Evolutionary conservation across 92 coral and sea anemone genomes (phyloP).

Genomic region (Palythoa caribaeorum): DNA sequence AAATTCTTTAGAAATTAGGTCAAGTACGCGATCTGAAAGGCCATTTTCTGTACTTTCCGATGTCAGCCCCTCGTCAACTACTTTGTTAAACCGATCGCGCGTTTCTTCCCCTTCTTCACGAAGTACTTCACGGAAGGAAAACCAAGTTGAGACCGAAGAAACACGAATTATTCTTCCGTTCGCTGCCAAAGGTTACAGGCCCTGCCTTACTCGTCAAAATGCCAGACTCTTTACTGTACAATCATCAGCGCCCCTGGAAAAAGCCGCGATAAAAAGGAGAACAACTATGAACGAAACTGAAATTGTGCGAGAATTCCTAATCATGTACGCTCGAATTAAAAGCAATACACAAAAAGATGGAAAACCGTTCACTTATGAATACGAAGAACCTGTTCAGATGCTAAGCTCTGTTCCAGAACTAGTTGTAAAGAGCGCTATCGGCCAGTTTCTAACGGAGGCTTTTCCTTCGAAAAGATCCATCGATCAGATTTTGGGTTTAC

Average conservation of each 20-base stretch:
- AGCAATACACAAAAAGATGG: constrained; percentile 28
- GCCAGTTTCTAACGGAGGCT: constrained; percentile 76
- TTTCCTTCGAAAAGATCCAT: constrained; percentile 69
- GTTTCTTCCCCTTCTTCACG: constrained; percentile 7
- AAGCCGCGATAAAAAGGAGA: constrained; percentile 43
- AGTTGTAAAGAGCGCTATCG: constrained; percentile 87
- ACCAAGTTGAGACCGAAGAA: constrained; percentile 58
- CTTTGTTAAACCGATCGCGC: constrained; percentile 14
- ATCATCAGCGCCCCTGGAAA: constrained; percentile 42
- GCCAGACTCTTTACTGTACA: constrained; percentile 5
- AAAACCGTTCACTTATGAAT: constrained; percentile 18
- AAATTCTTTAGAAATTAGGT: not conserved
- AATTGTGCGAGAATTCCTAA: constrained; percentile 73
- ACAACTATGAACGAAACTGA: constrained; percentile 38
- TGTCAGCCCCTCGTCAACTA: not conserved
- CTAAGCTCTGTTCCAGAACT: constrained; percentile 82
- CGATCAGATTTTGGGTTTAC: constrained; percentile 6
- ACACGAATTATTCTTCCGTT: constrained; percentile 78
- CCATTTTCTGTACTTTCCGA: not conserved
- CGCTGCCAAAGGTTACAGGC: constrained; percentile 64
- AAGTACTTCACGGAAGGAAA: not conserved
- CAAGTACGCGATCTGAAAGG: not conserved
- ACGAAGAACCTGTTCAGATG: constrained; percentile 66
- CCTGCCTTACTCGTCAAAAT: constrained; percentile 45
- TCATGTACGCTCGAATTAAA: constrained; percentile 85